These are phyloP conservation scores for Pemphigus obesinymphae DNA, from an alignment of 1,140 invertebrate genomes.

Conservation along the genomic window DNA sequence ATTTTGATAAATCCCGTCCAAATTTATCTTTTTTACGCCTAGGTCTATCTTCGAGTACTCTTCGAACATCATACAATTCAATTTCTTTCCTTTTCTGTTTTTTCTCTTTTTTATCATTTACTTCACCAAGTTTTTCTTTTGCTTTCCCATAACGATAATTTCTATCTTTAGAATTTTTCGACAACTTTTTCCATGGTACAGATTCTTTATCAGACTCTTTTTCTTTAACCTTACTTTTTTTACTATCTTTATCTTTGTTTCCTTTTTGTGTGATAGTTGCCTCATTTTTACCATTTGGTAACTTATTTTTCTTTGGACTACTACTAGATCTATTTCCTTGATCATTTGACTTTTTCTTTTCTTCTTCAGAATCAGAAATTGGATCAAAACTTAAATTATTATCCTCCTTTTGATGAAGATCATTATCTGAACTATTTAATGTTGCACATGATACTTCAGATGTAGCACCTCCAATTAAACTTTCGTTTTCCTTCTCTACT, in stretches of 20 bases:
- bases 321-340: background rate
- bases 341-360: constrained; percentile 15
- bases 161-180: constrained; percentile 71
- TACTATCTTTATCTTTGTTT: background rate
- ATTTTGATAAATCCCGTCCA: constrained; percentile 64
- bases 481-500: background rate
- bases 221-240: background rate
- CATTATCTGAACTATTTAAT: constrained; percentile 7
- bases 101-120: constrained; percentile 54
- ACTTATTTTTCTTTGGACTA: background rate
- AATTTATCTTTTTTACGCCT: constrained; percentile 70
- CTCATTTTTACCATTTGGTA: constrained; percentile 19
- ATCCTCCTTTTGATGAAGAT: background rate
- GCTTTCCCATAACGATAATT: constrained; percentile 62
- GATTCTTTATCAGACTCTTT: constrained; percentile 49
- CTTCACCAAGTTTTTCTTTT: constrained; percentile 51
- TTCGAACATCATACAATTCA: constrained; percentile 74
- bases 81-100: constrained; percentile 73
- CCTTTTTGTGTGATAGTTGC: background rate
- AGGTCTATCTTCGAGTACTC: constrained; percentile 67
- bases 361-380: constrained; percentile 37
- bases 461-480: background rate
- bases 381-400: constrained; percentile 21
- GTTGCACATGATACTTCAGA: constrained; percentile 18
- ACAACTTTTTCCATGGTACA: constrained; percentile 72